Conservation (phyloP, 2,888 invertebrate species). For the Pristionchus exspectatus region DNA sequence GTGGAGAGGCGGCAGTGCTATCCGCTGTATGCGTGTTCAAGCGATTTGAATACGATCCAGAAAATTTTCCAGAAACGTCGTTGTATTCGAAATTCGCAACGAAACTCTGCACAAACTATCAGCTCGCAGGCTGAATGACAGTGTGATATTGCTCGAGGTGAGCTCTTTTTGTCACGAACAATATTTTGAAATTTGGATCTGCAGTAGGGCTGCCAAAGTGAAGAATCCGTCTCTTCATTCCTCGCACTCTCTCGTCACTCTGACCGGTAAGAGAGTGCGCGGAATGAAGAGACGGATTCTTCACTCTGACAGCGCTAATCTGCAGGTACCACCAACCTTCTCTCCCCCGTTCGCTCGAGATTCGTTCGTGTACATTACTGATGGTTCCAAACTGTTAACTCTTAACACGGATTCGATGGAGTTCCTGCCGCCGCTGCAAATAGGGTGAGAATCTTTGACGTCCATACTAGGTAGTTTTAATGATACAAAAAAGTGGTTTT, state of each 20-base stretch:
- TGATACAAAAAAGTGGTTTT: too few relatives aligned
- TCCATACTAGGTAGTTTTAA: too few relatives aligned
- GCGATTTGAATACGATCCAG: too few relatives aligned
- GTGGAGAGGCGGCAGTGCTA: background rate
- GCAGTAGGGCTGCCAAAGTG: too few relatives aligned
- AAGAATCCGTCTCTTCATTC: too few relatives aligned
- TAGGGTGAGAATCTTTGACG: background rate
- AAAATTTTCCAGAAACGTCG: background rate
- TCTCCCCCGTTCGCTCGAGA: background rate
- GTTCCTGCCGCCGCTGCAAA: background rate
- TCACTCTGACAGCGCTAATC: too few relatives aligned
- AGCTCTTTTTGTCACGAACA: too few relatives aligned
- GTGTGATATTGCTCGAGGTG: background rate
- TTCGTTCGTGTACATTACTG: background rate
- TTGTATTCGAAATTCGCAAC: background rate
- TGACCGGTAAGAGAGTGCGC: too few relatives aligned
- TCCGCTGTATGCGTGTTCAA: too few relatives aligned
- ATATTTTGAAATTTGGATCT: too few relatives aligned
- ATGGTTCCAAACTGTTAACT: background rate
- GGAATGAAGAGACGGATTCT: too few relatives aligned
- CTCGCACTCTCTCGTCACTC: too few relatives aligned
- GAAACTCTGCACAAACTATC: background rate
- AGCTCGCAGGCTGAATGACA: background rate
- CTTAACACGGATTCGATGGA: background rate
- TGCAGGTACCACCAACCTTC: background rate